Conservation (phyloP, 2,113 vertebrate species). For the Propithecus coquereli region DNA sequence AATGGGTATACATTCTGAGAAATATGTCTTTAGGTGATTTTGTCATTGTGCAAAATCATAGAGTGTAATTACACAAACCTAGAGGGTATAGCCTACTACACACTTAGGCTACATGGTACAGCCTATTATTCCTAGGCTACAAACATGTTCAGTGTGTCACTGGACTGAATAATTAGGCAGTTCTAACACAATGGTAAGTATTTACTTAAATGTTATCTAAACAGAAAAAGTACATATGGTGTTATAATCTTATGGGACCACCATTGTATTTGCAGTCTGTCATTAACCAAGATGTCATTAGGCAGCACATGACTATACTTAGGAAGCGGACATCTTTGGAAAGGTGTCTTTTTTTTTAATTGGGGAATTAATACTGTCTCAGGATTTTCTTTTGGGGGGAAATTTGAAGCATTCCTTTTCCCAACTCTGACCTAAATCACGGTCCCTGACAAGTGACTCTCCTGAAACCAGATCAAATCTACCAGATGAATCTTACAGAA, state of each 20-base stretch:
- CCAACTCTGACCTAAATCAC: not conserved
- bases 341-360: not conserved
- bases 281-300: not conserved
- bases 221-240: not conserved
- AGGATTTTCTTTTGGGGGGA: not conserved
- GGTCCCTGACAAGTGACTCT: conserved; percentile 5
- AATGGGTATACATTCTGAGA: not conserved
- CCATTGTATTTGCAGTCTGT: not conserved
- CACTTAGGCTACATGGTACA: not conserved
- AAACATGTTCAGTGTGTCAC: not conserved
- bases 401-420: conserved; percentile 7
- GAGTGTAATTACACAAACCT: not conserved
- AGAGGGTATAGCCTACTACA: not conserved
- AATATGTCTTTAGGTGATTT: not conserved
- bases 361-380: not conserved
- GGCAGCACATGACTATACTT: not conserved
- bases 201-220: not conserved
- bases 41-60: not conserved
- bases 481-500: not conserved
- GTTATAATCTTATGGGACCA: not conserved
- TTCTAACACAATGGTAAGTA: not conserved
- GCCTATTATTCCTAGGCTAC: not conserved
- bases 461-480: not conserved
- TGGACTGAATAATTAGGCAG: not conserved
- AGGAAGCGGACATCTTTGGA: not conserved